These are phyloP conservation scores for human DNA, from an alignment of 2,113 vertebrate species.

Conservation along the genomic window DNA sequence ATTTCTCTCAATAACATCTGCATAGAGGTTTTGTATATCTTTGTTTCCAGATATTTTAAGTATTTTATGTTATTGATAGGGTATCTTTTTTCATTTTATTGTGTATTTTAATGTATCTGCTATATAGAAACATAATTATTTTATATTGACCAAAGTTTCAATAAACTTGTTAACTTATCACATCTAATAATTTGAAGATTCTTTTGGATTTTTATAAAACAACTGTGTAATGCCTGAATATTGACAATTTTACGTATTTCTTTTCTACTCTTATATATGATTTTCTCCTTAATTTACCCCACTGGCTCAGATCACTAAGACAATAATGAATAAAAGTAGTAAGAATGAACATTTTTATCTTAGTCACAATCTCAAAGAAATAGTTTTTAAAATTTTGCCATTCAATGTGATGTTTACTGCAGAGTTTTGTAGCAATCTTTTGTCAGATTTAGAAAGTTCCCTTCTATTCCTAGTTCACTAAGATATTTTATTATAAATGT, in stretches of 20 bases:
- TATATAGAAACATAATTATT: background rate
- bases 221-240: background rate
- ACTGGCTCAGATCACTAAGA: background rate
- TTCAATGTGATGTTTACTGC: background rate
- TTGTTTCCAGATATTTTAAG: background rate
- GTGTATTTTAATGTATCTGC: background rate
- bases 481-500: background rate
- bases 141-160: background rate
- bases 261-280: background rate
- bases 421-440: background rate
- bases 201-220: background rate
- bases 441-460: background rate
- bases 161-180: background rate
- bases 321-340: background rate
- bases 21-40: background rate
- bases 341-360: background rate
- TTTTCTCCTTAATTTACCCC: background rate
- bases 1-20: background rate
- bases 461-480: background rate
- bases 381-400: background rate
- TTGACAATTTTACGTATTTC: background rate
- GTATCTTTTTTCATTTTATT: background rate
- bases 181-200: background rate
- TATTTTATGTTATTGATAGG: background rate
- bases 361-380: background rate